Evolutionary conservation across 2,888 invertebrate species (phyloP).

Genomic region (Agriopis marginaria): DNA sequence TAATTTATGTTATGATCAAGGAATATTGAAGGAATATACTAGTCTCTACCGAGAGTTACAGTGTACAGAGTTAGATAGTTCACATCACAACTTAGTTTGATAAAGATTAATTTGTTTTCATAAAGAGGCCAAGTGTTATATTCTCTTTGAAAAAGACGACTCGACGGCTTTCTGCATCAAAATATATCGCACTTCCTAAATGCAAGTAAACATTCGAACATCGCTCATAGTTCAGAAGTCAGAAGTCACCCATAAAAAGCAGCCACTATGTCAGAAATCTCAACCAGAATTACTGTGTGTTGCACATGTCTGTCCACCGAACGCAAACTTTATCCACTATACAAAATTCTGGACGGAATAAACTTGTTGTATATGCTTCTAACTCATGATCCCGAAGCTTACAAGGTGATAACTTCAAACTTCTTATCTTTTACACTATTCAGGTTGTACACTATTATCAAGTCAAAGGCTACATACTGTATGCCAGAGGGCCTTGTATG

Average conservation of each 20-base stretch:
- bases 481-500: no score
- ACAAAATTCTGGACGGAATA: constrained; percentile 63
- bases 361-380: constrained; percentile 70
- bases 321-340: constrained; percentile 64
- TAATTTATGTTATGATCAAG: no score
- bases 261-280: constrained; percentile 27
- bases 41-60: no score
- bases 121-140: neutral
- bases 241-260: constrained; percentile 5
- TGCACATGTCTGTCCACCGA: constrained; percentile 70
- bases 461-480: no score
- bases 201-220: neutral
- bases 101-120: no score
- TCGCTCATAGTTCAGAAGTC: neutral
- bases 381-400: constrained; percentile 66
- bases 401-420: constrained; percentile 54
- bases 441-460: no score
- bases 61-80: no score
- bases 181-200: neutral
- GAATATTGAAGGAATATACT: no score
- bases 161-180: neutral
- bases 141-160: neutral
- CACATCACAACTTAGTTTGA: no score
- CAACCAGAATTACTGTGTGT: constrained; percentile 59
- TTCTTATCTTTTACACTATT: neutral